Base-by-base conservation (phyloP, 2,113 vertebrate genomes). In the Taxidea taxus region DNA sequence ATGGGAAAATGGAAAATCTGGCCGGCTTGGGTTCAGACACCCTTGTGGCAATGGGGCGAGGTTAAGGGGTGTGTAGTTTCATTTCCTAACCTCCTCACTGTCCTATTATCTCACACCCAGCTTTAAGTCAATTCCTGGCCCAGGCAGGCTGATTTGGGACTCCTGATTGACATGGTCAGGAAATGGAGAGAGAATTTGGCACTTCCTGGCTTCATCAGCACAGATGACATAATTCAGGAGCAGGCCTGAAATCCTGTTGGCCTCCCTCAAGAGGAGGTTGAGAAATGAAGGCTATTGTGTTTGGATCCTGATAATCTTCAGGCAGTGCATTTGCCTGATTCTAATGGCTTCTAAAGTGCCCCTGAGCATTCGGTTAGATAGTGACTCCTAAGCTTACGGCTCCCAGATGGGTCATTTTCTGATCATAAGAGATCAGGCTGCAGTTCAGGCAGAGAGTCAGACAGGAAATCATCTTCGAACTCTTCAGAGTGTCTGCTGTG, bases 341-440 rank as follows among this genome's bases (percentile, higher is more conserved):
- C 94, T 96, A 96, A 92, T 91, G 96, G 96, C 66, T 90, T 84
- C 90, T 95, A 37, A 95, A 95, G 90, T 96, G 49, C 84, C 82
- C 47, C 81, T 82, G 84, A 95, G 95, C 87, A 92, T 80, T 93
- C 80, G 78, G 23, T 78, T 90, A 95, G 51, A 68, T 29, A 82
- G 96, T 97, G 64, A 56, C 88, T 77, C 89, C 70, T 90, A 75
- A 87, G n/a, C 39, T 83, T 87, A 96, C 60, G 66, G 49, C 58
- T 97, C 96, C 84, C 91, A 78, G 34, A 58, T 90, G 91, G 95
- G 84, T 94, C 60, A 97, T 97, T 97, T 44, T 97, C 75, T 97
- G 85, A 90, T 89, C 87, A 68, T 90, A 80, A 92, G 90, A 92
- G 82, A 96, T 96, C 90, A 97, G 92, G 92, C 80, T 86, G 81